These are phyloP conservation scores for Paradoxurus hermaphroditus DNA, from an alignment of 2,113 vertebrate species.

Conservation along the genomic window DNA sequence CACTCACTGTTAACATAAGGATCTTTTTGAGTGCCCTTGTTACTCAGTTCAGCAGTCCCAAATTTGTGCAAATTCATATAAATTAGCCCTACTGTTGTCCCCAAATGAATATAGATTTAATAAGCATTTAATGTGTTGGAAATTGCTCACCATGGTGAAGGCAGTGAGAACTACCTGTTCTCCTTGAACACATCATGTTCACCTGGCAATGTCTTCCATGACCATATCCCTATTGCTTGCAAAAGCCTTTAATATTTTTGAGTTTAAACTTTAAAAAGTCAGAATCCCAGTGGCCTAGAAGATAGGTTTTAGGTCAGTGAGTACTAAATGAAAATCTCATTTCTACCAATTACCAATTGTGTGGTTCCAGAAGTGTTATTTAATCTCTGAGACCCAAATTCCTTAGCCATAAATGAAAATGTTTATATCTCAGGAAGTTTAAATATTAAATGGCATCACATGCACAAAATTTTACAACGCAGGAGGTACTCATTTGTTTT, in stretches of 20 bases:
- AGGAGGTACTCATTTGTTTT: background rate
- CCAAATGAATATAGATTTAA: background rate
- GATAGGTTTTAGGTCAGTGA: background rate
- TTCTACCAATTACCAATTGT: background rate
- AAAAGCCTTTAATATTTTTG: background rate
- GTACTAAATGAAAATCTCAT: background rate
- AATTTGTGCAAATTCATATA: background rate
- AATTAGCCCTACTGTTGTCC: background rate
- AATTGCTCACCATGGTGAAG: background rate
- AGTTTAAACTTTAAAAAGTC: background rate
- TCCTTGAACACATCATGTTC: fast-evolving
- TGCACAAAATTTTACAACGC: background rate
- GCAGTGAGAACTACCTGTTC: background rate
- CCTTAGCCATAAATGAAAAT: background rate
- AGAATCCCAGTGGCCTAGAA: background rate
- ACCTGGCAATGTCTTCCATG: background rate
- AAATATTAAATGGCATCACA: background rate
- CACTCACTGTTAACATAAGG: background rate
- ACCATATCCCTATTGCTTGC: background rate
- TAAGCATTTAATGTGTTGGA: background rate
- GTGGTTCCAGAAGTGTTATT: background rate
- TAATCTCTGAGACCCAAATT: background rate
- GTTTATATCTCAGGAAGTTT: background rate
- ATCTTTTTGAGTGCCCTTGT: background rate
- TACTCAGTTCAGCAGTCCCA: background rate